phyloP scores from a whole-genome alignment of 2,797 vertebrate species.

The Leuciscus waleckii region DNA sequence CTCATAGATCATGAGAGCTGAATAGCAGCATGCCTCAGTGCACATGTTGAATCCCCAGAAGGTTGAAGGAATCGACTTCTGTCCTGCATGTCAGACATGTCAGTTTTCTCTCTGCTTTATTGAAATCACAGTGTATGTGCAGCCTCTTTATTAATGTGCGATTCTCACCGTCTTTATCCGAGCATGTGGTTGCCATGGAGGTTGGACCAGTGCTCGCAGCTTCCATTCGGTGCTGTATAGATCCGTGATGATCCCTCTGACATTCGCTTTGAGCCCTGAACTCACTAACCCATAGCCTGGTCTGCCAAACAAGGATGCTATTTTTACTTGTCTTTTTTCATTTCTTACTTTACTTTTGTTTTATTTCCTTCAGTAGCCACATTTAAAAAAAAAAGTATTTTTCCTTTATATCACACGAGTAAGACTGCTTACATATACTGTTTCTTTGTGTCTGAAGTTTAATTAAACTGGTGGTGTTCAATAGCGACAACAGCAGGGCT shows the following conservation, averaged over 20 bases:
- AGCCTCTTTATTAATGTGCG: conserved; percentile 75
- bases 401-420: not conserved
- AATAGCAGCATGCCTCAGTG: conserved; percentile 28
- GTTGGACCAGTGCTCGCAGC: conserved; percentile 59
- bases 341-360: not conserved
- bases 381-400: not conserved
- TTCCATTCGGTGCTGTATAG: conserved; percentile 45
- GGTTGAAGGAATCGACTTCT: conserved; percentile 38
- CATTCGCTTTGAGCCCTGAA: conserved; percentile 42
- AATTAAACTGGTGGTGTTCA: conserved; percentile 16
- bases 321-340: conserved; percentile 2
- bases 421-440: not conserved
- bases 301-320: conserved; percentile 17
- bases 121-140: conserved; percentile 71
- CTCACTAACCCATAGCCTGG: conserved; percentile 5
- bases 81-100: conserved; percentile 65
- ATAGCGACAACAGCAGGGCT: not conserved
- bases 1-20: conserved; percentile 35
- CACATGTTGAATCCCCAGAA: conserved; percentile 15
- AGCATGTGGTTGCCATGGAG: conserved; percentile 70
- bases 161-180: conserved; percentile 68
- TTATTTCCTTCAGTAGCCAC: not conserved
- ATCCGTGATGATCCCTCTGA: conserved; percentile 51
- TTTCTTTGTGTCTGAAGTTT: not conserved
- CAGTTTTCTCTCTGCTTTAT: conserved; percentile 55